Conservation (phyloP, 2,888 invertebrate species). For the Trissolcus japonicus region DNA sequence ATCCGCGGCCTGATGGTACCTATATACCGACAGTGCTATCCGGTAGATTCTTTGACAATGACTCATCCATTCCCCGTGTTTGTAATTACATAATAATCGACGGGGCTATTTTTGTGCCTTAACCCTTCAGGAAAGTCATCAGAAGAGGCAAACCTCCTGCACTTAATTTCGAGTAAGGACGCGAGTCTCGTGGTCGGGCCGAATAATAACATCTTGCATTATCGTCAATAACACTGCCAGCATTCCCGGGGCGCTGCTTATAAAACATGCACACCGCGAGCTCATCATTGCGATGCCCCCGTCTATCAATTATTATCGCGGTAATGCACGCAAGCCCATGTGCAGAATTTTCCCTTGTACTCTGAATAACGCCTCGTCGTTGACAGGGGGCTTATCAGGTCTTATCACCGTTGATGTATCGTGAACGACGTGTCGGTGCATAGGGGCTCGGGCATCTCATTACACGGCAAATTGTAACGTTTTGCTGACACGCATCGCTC, state of each 20-base stretch:
- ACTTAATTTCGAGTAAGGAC: constrained; percentile 17
- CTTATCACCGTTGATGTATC: constrained; percentile 49
- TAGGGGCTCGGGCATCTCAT: constrained; percentile 31
- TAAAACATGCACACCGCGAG: constrained; percentile 32
- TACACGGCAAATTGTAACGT: constrained; percentile 43
- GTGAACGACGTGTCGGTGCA: constrained; percentile 18
- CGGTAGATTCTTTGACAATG: constrained; percentile 33
- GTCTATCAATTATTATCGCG: constrained; percentile 35
- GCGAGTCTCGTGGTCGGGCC: background rate
- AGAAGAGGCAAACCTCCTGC: constrained; percentile 14
- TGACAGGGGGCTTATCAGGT: constrained; percentile 37
- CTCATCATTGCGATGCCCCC: constrained; percentile 25
- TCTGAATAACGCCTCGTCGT: constrained; percentile 41
- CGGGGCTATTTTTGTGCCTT: constrained; percentile 11
- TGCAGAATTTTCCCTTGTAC: constrained; percentile 7
- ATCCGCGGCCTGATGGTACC: constrained; percentile 13
- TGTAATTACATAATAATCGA: constrained; percentile 37
- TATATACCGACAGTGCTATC: too few relatives aligned
- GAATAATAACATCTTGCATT: constrained; percentile 33
- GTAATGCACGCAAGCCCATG: constrained; percentile 25
- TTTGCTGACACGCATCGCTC: constrained; percentile 43
- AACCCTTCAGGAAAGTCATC: constrained; percentile 20
- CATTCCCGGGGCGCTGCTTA: constrained; percentile 23
- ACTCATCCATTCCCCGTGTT: constrained; percentile 27
- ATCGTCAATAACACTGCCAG: constrained; percentile 20